Evolutionary conservation across 37 sponge, comb jelly and placozoan species (phyloP), one percentile per base, ranked within the genome.

Genomic region (Aplysina aerophoba): DNA sequence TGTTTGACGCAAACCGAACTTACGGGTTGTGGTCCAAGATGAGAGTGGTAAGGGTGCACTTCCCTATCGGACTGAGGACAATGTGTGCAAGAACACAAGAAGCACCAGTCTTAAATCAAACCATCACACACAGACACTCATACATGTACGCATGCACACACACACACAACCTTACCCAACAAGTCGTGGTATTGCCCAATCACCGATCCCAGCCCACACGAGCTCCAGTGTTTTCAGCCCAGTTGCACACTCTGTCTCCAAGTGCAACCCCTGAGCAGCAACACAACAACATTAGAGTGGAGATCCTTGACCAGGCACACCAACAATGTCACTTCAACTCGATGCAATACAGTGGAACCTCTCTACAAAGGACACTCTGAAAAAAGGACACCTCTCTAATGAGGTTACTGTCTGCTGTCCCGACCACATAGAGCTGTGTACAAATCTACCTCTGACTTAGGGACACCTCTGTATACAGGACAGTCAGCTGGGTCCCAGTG

Each of bases 11-110:
- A n/a, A n/a, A 28, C 20, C 12, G 12, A 55, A 24, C 84, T 55
- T 40, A 89, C 89, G 37, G 41, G 79, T 89, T 89, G 71, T 89
- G 74, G 53, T 89, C 89, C 74, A 89, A 50, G 37, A 57, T 62
- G 3, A 89, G 60, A 33, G 61, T 44, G 59, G 79, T 61, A 34
- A 89, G 83, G 15, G 30, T 25, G 25, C 59, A 36, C 31, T 17
- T 24, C 35, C 34, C 59, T 22, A 81, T 8, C 1, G 82, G 25
- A 6, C 82, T 59, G 30, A 33, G 31, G 5, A 83, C 2, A 5
- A 73, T 33, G 30, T n/a, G n/a, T n/a, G n/a, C n/a, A n/a, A 33
- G 74, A 38, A 44, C 50, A 44, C 8, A 62, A 13, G 64, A 28
- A 58, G 17, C 59, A 58, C n/a, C n/a, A n/a, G n/a, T n/a, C n/a